Evolutionary conservation across 2,797 vertebrate genomes (phyloP).

Genomic region (Epinephelus awoara): DNA sequence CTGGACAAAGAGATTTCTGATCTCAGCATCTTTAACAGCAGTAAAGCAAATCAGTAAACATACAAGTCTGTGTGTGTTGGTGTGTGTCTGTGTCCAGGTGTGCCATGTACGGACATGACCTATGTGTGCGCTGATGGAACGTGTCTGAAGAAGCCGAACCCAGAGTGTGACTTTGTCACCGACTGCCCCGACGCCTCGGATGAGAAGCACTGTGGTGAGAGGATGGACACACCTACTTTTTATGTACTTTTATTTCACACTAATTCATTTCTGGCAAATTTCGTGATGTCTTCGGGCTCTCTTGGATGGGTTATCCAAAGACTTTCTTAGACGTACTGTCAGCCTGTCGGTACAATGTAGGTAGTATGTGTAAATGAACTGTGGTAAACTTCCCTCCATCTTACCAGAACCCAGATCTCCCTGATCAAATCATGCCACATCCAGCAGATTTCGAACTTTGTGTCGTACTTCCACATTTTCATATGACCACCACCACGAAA

Average conservation of each 20-base stretch:
- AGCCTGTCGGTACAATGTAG: not conserved
- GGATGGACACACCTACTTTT: not conserved
- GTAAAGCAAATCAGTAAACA: not conserved
- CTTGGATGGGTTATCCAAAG: not conserved
- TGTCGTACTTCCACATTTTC: too few species aligned
- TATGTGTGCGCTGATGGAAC: slow-evolving; percentile 91
- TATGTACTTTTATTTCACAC: not conserved
- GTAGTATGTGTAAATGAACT: too few species aligned
- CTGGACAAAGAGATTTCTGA: too few species aligned
- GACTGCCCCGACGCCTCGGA: slow-evolving; percentile 94
- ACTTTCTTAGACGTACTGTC: too few species aligned
- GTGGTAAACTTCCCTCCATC: too few species aligned
- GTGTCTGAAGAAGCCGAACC: slow-evolving; percentile 94
- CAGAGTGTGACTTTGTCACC: slow-evolving; percentile 87
- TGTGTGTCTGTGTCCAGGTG: slow-evolving; percentile 77
- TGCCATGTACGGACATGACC: slow-evolving; percentile 91
- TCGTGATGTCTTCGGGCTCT: not conserved
- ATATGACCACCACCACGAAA: too few species aligned
- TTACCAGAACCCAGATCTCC: too few species aligned
- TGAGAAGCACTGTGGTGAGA: slow-evolving; percentile 91
- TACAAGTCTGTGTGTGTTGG: slow-evolving; percentile 5
- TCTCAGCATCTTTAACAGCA: too few species aligned
- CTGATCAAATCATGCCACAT: too few species aligned
- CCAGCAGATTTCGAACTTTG: too few species aligned
- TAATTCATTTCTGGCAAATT: not conserved